Conservation (phyloP, 1,140 invertebrate species). For the Pogonomyrmex barbatus region DNA sequence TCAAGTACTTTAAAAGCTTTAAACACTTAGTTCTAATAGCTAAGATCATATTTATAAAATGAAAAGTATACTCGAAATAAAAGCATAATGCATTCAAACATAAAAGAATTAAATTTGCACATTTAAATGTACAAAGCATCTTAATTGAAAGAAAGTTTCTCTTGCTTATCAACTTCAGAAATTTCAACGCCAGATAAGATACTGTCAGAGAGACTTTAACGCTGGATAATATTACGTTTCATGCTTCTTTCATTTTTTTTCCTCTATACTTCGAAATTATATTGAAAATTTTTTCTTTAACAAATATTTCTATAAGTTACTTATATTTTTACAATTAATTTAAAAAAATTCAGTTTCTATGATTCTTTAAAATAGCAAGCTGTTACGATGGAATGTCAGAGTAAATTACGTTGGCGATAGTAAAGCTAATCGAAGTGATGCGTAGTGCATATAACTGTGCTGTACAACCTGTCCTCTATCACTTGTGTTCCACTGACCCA, state of each 20-base stretch:
- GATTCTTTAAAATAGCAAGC: not conserved
- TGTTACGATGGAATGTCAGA: not conserved
- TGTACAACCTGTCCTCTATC: constrained; percentile 53
- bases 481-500: constrained; percentile 53
- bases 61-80: not conserved
- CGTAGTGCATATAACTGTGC: constrained; percentile 33
- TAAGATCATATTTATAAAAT: not conserved
- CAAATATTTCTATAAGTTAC: not conserved
- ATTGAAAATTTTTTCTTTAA: not conserved
- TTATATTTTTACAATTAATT: not conserved
- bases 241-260: not conserved
- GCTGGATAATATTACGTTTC: not conserved
- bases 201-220: constrained; percentile 12
- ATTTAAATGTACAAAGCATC: not conserved
- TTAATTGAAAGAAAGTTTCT: not conserved
- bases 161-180: not conserved
- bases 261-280: not conserved
- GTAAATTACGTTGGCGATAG: constrained; percentile 9
- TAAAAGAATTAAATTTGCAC: not conserved
- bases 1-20: not conserved
- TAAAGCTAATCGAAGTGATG: constrained; percentile 47
- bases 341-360: not conserved
- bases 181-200: constrained; percentile 26
- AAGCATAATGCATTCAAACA: not conserved
- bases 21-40: not conserved